phyloP scores from a whole-genome alignment of 2,888 invertebrate genomes.

The Dorcus parallelipipedus region DNA sequence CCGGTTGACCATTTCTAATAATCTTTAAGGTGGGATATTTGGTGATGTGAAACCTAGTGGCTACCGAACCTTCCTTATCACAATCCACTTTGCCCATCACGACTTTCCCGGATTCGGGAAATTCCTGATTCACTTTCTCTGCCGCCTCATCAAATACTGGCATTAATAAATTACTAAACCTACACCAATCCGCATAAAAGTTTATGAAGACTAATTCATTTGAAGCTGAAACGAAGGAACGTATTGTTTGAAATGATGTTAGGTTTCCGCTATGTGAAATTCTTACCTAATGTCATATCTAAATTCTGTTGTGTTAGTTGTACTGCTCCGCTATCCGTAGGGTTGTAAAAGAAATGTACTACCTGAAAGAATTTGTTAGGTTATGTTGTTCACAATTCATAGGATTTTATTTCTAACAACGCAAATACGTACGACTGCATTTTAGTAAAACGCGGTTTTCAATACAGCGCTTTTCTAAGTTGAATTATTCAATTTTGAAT shows the following conservation, averaged over 20 bases:
- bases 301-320: slow-evolving; percentile 77
- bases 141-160: slow-evolving; percentile 97
- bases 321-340: slow-evolving; percentile 78
- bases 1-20: slow-evolving; percentile 85
- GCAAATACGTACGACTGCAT: too few relatives aligned
- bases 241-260: not conserved
- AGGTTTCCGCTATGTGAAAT: not conserved
- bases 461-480: too few relatives aligned
- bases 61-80: slow-evolving; percentile 84
- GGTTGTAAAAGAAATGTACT: slow-evolving; percentile 63
- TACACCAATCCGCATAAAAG: slow-evolving; percentile 99
- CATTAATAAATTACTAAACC: slow-evolving; percentile 94
- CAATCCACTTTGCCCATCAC: slow-evolving; percentile 97
- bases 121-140: slow-evolving; percentile 74
- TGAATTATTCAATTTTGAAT: too few relatives aligned
- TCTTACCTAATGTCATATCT: slow-evolving; percentile 79
- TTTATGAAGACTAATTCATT: slow-evolving; percentile 98
- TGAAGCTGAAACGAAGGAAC: slow-evolving; percentile 65
- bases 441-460: too few relatives aligned
- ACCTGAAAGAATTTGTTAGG: slow-evolving; percentile 43
- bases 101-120: slow-evolving; percentile 78
- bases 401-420: too few relatives aligned
- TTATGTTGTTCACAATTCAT: too few relatives aligned
- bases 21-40: slow-evolving; percentile 98
- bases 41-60: slow-evolving; percentile 89